Base-by-base conservation (phyloP, 2,888 invertebrate genomes). In the Aspidiotus rigidus region DNA sequence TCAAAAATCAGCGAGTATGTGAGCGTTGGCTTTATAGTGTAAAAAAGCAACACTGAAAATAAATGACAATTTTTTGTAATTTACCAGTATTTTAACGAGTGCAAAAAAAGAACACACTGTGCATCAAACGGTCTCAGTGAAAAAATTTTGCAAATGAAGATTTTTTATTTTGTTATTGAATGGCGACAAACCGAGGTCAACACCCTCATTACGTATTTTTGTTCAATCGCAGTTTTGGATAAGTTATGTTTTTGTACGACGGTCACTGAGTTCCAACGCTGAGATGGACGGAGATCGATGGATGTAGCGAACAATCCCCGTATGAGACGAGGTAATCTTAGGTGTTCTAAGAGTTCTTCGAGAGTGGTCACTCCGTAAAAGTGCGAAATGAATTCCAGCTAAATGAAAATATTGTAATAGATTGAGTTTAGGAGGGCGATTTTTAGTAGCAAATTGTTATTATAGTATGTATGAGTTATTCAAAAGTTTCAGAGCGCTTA, bases 251-350 rank as follows among this genome's bases (percentile, higher is more conserved):
- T 67, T 53, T 42, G n/a, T 44, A 67, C 16, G 28, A 44, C 39
- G 59, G 17, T 44, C 13, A 60, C 67, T 49, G 67, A 59, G 15
- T 16, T 59, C 44, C 59, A 59, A 59, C 57, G 56, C 57, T 64
- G 64, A n/a, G 67, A 39, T 15, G 57, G 16, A 16, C 56, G 13
- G 28, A 28, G 28, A 49, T 67, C 39, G 11, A 53, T 16, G 15
- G 59, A n/a, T n/a, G 59, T 42, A 15, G 59, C 17, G 42, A 57
- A 57, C 8, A 70, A 16, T 7, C 72, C 70, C 11, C 49, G 56
- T 49, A 72, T 53, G 11, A 72, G 66, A 15, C 67, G 67, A 11
- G 69, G 71, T 41, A 75, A 73, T 73, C 72, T 77, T 75, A 71
- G 76, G 72, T 66, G 79, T 53, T 55, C 55, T 57, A 72, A 44